Base-by-base conservation (phyloP, 2,113 vertebrate genomes). In the Canis aureus region DNA sequence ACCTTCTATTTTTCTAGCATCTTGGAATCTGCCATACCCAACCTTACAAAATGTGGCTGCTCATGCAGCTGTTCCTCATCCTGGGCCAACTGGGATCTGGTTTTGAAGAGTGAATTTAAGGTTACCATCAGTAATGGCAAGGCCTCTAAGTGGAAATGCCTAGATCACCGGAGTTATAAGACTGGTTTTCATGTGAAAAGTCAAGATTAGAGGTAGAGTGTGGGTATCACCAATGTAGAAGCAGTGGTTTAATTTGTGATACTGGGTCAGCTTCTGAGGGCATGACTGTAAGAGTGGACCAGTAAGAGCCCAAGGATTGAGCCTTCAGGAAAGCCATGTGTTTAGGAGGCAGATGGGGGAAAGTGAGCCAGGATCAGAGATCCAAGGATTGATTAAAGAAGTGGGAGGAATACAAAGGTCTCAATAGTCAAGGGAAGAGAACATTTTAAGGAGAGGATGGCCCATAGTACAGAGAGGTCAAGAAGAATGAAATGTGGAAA, bases 51-150 rank as follows among this genome's bases (percentile, higher is more conserved):
- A 29, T 35, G 43, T 86, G 15, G 64, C 73, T 82, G 12, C 66
- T 94, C 81, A 12, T 60, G 53, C 25, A 71, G 38, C 38, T 94
- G 55, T 49, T 96, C 11, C 16, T 57, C 35, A 83, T 79, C 38
- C 62, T 83, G 62, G 64, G 19, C 76, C 85, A 95, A 3, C 16
- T 62, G 55, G 38, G 16, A 7, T 35, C 23, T 49, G n/a, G 60
- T 76, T 96, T 94, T 88, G 69, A 96, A 43, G 35, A 32, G 2
- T 71, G 17, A 86, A 78, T 90, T 78, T 97, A 87, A 94, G 59
- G 13, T 85, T 95, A 73, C 76, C 51, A 86, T 78, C 32, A 59
- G 16, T 79, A 79, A 15, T 51, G 11, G n/a, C 25, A 84, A 92
- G 84, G 23, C 35, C 11, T 82, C 29, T 35, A 76, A 81, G 29